Percentiles rank a stretch among this genome's conserved stretches.
These are phyloP conservation scores for Campoletis raptor DNA, from an alignment of 2,888 invertebrate species.

Conservation along the genomic window DNA sequence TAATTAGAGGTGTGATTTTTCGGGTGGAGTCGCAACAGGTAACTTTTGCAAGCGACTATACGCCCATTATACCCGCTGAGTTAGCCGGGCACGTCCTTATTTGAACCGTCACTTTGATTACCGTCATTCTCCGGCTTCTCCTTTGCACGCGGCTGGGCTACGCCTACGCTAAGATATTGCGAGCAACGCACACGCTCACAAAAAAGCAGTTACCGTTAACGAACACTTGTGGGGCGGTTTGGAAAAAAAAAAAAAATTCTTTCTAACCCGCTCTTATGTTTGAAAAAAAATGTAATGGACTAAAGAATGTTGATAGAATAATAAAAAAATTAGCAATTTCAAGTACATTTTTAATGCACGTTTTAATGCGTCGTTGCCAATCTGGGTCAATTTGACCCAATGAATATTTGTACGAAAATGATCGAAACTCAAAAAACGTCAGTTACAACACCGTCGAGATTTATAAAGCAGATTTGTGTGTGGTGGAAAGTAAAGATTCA, in stretches of 20 bases:
- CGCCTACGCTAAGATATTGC: constrained; percentile 61
- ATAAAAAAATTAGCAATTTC: background rate
- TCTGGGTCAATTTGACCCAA: background rate
- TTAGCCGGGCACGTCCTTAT: constrained; percentile 68
- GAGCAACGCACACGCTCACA: constrained; percentile 9
- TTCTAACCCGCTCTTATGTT: background rate
- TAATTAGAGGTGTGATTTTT: constrained; percentile 52
- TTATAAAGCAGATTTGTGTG: too few species aligned
- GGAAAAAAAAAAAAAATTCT: constrained; percentile 13
- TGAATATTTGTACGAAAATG: background rate
- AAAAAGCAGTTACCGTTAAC: background rate
- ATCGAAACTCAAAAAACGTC: too few species aligned
- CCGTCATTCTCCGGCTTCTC: constrained; percentile 63
- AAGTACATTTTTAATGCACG: too few species aligned
- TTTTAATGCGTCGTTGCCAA: too few species aligned
- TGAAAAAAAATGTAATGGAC: background rate
- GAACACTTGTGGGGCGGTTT: background rate
- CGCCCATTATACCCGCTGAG: constrained; percentile 59
- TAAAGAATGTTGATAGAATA: background rate
- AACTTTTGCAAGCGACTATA: constrained; percentile 65
- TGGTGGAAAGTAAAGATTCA: too few species aligned
- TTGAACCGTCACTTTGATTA: constrained; percentile 71
- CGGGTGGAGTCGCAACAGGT: constrained; percentile 43
- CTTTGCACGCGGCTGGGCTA: constrained; percentile 46
- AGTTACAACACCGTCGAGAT: too few species aligned